phyloP scores from a whole-genome alignment of 2,888 invertebrate genomes.

The Andrena chrysosceles region DNA sequence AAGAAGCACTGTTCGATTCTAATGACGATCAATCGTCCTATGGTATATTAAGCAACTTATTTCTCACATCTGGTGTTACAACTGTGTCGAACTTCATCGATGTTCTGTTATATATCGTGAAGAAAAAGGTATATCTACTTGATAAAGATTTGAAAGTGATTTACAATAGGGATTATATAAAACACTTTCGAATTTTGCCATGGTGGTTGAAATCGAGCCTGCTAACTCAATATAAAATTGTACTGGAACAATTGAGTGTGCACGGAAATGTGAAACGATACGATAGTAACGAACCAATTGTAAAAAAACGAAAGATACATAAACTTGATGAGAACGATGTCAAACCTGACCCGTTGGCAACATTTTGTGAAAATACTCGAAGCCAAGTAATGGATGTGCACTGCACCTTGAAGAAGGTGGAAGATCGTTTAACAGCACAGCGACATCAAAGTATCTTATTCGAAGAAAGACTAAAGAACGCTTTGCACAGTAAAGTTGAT shows the following conservation, averaged over 20 bases:
- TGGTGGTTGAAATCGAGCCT: slow-evolving; percentile 87
- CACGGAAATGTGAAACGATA: slow-evolving; percentile 20
- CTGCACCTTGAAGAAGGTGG: slow-evolving; percentile 84
- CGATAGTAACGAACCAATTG: slow-evolving; percentile 13
- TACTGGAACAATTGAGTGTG: background rate
- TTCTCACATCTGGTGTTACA: slow-evolving; percentile 67
- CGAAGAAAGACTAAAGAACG: slow-evolving; percentile 85
- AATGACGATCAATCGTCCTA: slow-evolving; percentile 67
- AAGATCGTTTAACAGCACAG: slow-evolving; percentile 85
- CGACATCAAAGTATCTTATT: slow-evolving; percentile 85
- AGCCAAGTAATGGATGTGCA: slow-evolving; percentile 59
- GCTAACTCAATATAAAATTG: slow-evolving; percentile 66
- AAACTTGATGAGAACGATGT: slow-evolving; percentile 8
- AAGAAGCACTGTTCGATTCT: slow-evolving; percentile 68
- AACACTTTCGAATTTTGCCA: slow-evolving; percentile 86
- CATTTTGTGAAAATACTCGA: slow-evolving; percentile 64
- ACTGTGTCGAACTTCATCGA: slow-evolving; percentile 75
- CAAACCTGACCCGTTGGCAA: slow-evolving; percentile 51
- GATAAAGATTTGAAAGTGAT: slow-evolving; percentile 84
- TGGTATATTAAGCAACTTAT: slow-evolving; percentile 76
- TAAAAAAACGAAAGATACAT: slow-evolving; percentile 46
- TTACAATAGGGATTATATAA: slow-evolving; percentile 87
- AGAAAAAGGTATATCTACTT: slow-evolving; percentile 75
- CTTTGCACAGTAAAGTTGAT: slow-evolving; percentile 77
- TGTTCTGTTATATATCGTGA: slow-evolving; percentile 77